phyloP scores from a whole-genome alignment of 53 echinoderm and acorn worm species.

The Echinometra lucunter region DNA sequence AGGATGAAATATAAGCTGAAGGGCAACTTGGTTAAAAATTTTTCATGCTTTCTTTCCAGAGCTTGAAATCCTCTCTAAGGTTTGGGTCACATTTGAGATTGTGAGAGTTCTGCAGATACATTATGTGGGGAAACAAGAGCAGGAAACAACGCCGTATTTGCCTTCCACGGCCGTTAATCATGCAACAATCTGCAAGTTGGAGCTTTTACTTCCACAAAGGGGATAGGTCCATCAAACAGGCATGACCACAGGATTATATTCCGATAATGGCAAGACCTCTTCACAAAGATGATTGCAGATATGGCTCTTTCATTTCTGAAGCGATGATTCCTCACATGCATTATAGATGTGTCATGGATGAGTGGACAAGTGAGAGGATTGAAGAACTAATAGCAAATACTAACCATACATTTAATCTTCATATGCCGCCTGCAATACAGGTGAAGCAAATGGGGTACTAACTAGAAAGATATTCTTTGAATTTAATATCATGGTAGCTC shows the following conservation, averaged over 20 bases:
- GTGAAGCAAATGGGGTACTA: neutral
- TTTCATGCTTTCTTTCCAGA: too few species aligned
- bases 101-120: too few species aligned
- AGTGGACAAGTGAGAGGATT: neutral
- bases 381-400: neutral
- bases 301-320: neutral
- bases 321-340: neutral
- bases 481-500: neutral
- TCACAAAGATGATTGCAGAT: neutral
- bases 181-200: neutral
- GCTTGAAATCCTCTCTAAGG: too few species aligned
- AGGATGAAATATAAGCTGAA: too few species aligned
- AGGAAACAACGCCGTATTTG: too few species aligned
- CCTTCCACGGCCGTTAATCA: neutral
- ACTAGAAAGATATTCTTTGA: neutral
- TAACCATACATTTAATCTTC: neutral
- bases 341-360: neutral
- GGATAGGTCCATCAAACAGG: neutral
- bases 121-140: too few species aligned
- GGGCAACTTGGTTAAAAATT: too few species aligned
- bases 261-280: neutral
- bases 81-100: too few species aligned
- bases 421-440: neutral
- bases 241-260: neutral
- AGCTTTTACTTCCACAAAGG: neutral